Conservation (phyloP, 2,113 vertebrate genomes). For the Mugil cephalus region DNA sequence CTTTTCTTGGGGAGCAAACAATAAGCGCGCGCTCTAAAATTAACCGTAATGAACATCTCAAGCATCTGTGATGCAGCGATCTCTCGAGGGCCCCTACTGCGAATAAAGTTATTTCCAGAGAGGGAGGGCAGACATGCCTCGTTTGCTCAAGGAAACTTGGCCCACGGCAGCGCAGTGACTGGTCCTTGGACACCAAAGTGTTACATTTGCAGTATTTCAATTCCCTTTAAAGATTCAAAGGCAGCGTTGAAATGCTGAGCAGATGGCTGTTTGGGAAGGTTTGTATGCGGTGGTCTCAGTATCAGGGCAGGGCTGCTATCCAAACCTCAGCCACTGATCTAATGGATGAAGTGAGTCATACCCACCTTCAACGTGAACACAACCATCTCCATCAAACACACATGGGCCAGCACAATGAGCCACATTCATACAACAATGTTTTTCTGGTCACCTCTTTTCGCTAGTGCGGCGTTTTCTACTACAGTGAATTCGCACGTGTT, state of each 20-base stretch:
- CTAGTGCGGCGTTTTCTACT: conserved; percentile 41
- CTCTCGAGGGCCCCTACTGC: conserved; percentile 46
- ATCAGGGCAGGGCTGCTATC: conserved; percentile 74
- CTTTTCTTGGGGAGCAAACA: conserved; percentile 31
- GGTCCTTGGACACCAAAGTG: conserved; percentile 76
- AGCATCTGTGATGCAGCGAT: conserved; percentile 54
- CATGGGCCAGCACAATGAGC: conserved; percentile 70
- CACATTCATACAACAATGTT: conserved; percentile 68
- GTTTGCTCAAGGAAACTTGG: conserved; percentile 74
- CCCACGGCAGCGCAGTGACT: conserved; percentile 61
- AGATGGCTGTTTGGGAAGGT: conserved; percentile 79
- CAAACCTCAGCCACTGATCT: conserved; percentile 82
- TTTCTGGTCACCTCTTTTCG: conserved; percentile 62
- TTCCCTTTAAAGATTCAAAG: conserved; percentile 72
- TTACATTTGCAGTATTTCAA: conserved; percentile 80
- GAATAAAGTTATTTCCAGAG: conserved; percentile 64
- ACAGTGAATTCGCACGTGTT: conserved; percentile 65
- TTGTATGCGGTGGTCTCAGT: conserved; percentile 75
- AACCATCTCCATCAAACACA: conserved; percentile 71
- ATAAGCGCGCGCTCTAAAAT: not conserved
- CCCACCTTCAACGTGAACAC: conserved; percentile 71
- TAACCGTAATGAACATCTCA: conserved; percentile 32
- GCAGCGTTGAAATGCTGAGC: conserved; percentile 76
- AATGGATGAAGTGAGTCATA: conserved; percentile 84
- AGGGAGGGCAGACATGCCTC: conserved; percentile 67